A percentile compares a stretch with the other conserved stretches of the same genome.
These are phyloP conservation scores for Xylophagus ater DNA, from an alignment of 2,888 invertebrate species.

Conservation along the genomic window DNA sequence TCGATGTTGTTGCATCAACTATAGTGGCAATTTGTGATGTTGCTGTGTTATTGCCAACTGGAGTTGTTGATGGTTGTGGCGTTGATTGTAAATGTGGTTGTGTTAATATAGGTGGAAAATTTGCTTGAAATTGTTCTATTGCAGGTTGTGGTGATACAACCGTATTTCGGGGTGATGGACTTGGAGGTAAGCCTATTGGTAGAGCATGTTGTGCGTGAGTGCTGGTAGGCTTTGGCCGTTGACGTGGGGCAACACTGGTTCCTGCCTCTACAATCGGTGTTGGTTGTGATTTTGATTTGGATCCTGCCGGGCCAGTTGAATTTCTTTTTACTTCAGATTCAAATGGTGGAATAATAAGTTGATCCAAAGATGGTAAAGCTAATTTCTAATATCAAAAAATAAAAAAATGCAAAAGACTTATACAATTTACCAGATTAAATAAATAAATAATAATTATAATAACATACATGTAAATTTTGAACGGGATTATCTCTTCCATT, in stretches of 20 bases:
- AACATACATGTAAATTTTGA: slow-evolving; percentile 63
- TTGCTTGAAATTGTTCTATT: slow-evolving; percentile 37
- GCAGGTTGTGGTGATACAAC: slow-evolving; percentile 38
- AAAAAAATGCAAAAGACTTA: background rate
- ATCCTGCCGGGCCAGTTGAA: slow-evolving; percentile 25
- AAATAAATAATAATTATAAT: background rate
- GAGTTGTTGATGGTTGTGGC: slow-evolving; percentile 19
- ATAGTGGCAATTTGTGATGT: slow-evolving; percentile 1
- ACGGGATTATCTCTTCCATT: slow-evolving; percentile 64
- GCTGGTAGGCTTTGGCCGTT: slow-evolving; percentile 60
- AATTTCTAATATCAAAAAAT: slow-evolving; percentile 46
- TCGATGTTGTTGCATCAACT: slow-evolving; percentile 5
- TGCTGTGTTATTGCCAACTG: slow-evolving; percentile 15
- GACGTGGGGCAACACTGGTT: slow-evolving; percentile 72
- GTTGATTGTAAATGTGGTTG: slow-evolving; percentile 20
- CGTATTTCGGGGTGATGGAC: slow-evolving; percentile 41
- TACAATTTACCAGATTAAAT: background rate
- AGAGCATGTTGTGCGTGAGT: slow-evolving; percentile 38
- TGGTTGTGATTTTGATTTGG: slow-evolving; percentile 38
- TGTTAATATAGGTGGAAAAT: slow-evolving; percentile 31
- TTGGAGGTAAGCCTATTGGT: slow-evolving; percentile 44
- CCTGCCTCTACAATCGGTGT: slow-evolving; percentile 48
- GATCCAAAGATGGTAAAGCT: slow-evolving; percentile 51
- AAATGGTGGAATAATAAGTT: slow-evolving; percentile 52
- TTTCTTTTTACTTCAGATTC: slow-evolving; percentile 57